Conservation (phyloP, 2,888 invertebrate species). For the Cabera pusaria region DNA sequence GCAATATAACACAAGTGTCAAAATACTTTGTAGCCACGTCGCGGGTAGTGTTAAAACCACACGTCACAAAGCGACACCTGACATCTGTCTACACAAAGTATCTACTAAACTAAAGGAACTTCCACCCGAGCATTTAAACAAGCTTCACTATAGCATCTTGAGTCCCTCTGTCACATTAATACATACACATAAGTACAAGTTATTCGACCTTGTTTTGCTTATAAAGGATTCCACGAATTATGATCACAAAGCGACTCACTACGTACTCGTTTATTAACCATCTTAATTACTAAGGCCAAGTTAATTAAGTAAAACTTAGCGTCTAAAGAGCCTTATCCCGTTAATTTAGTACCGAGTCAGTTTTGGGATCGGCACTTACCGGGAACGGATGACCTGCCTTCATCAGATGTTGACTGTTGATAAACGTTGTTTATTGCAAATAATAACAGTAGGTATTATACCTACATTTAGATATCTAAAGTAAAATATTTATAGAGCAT, state of each 20-base stretch:
- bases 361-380: constrained; percentile 33
- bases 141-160: constrained; percentile 53
- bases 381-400: too few relatives aligned
- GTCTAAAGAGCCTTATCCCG: constrained; percentile 71
- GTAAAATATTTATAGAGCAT: too few relatives aligned
- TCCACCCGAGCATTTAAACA: constrained; percentile 41
- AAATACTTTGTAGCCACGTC: constrained; percentile 22
- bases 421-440: too few relatives aligned
- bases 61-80: constrained; percentile 40
- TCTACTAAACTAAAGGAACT: constrained; percentile 38
- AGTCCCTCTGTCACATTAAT: constrained; percentile 61
- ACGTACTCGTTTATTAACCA: constrained; percentile 80
- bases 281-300: constrained; percentile 79
- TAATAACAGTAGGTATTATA: too few relatives aligned
- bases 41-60: constrained; percentile 35
- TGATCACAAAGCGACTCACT: constrained; percentile 76
- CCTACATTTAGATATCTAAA: too few relatives aligned
- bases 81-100: constrained; percentile 30
- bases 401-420: too few relatives aligned
- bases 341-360: constrained; percentile 66
- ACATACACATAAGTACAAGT: constrained; percentile 56
- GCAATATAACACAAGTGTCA: constrained; percentile 24
- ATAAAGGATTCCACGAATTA: constrained; percentile 77
- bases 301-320: constrained; percentile 80
- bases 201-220: constrained; percentile 69